These are phyloP conservation scores for Drosophila monieri DNA, from an alignment of 2,888 invertebrate genomes.

Conservation along the genomic window DNA sequence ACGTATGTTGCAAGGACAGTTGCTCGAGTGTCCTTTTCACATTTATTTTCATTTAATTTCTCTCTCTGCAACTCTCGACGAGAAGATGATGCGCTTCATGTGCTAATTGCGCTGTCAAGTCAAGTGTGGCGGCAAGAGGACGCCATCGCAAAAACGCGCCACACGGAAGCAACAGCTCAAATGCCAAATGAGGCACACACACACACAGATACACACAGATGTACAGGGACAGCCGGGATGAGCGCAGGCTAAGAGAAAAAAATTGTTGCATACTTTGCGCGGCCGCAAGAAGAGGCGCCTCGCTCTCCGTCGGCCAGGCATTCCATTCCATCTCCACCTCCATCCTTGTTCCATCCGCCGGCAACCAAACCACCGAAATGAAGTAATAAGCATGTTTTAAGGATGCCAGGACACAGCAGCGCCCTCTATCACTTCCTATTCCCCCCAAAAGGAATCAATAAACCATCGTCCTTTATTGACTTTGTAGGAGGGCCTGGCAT, in stretches of 20 bases:
- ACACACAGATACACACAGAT: constrained; percentile 10
- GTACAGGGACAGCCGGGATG: constrained; percentile 19
- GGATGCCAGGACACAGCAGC: constrained; percentile 3
- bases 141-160: constrained; percentile 19
- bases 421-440: neutral
- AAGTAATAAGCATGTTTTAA: constrained; percentile 37
- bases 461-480: constrained; percentile 40
- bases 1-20: constrained; percentile 37
- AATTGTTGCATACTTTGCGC: constrained; percentile 77
- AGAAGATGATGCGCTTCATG: constrained; percentile 77
- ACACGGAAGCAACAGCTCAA: constrained; percentile 75
- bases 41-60: neutral
- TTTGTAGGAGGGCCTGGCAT: neutral
- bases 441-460: constrained; percentile 17
- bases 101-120: constrained; percentile 79
- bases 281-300: constrained; percentile 49
- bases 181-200: constrained; percentile 53
- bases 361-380: constrained; percentile 33
- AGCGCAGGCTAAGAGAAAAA: constrained; percentile 53
- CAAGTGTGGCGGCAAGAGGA: constrained; percentile 46
- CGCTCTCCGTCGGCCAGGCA: constrained; percentile 11
- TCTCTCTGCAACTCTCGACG: constrained; percentile 49
- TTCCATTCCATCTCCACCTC: constrained; percentile 31
- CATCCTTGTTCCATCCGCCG: constrained; percentile 51
- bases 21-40: neutral